Base-by-base conservation (phyloP, 1,140 invertebrate genomes). In the Epicauta chinensis region DNA sequence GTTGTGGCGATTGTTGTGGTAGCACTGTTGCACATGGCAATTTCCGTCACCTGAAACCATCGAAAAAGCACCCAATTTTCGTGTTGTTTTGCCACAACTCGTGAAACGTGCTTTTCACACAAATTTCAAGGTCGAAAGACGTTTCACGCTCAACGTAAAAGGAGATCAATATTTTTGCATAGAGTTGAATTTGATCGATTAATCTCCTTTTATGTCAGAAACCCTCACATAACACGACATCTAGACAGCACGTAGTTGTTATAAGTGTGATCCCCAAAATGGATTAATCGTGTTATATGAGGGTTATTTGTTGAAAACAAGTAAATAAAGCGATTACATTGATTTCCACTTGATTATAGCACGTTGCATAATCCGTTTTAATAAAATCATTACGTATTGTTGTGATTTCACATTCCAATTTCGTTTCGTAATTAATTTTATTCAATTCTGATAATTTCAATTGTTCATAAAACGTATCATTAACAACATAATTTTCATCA, bases 271-370 rank as follows among this genome's bases (percentile, higher is more conserved):
- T n/a, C n/a, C n/a, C n/a, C n/a, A n/a, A n/a, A n/a, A n/a, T n/a
- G n/a, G n/a, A n/a, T n/a, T n/a, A n/a, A n/a, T n/a, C n/a, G n/a
- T n/a, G n/a, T n/a, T n/a, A n/a, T n/a, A n/a, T n/a, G n/a, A n/a
- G n/a, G n/a, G n/a, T n/a, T n/a, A n/a, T n/a, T n/a, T n/a, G n/a
- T n/a, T n/a, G n/a, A n/a, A n/a, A n/a, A n/a, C n/a, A n/a, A n/a
- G n/a, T n/a, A n/a, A n/a, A n/a, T n/a, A n/a, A n/a, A 23, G 2
- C n/a, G 7, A 23, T 48, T 49, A 53, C 51, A 15, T 53, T 53
- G 10, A 39, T 45, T 36, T 45, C 36, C 13, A 36, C 51, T 45
- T 44, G 6, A 12, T 53, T 53, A 15, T 38, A 53, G 23, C 51
- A 53, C 9, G 36, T 9, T 1, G 14, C 23, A 31, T 35, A 51